Base-by-base conservation (phyloP, 2,113 vertebrate species). In the Oreochromis spilurus region DNA sequence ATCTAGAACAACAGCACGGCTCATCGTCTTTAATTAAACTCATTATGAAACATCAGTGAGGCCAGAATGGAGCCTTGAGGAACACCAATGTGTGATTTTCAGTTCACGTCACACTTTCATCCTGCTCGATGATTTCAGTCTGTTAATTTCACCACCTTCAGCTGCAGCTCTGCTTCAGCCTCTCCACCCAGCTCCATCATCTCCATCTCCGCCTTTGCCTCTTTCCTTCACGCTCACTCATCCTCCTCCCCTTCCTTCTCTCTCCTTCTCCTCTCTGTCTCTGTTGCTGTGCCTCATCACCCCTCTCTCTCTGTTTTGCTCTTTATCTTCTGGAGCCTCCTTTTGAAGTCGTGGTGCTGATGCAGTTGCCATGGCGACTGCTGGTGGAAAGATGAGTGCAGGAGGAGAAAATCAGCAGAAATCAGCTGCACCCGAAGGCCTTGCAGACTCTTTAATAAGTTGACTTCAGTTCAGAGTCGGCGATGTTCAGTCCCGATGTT, bases 311-410 rank as follows among this genome's bases (percentile, higher is more conserved):
- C 14, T n/a, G 17, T 36, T 36, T 57, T 19, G 34, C 19, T 72
- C 82, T 14, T 26, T 26, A 81, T 79, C 16, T 43, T 17, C 54
- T 54, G 3, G 54, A 81, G 62, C 45, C 79, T 86, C 67, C 48
- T 70, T 87, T 65, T 90, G 79, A 91, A 91, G 75, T 88, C 36
- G 2, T 65, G 87, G 84, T 85, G 84, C 89, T 87, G 91, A 92
- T 91, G 89, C 86, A 82, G 92, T 93, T 92, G 88, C 91, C 86
- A 88, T 91, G 86, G 88, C 24, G 57, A 93, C 89, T 82, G 67
- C 83, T 67, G 79, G 80, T 40, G 9, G 70, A 79, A 29, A 40
- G 67, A 53, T 79, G 80, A 78, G 2, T 55, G 57, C 70, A 72
- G 77, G 26, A 75, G 29, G 48, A 67, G 43, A 79, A 53, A 82